Evolutionary conservation across 35 echinoderm and acorn worm genomes (phyloP), one percentile per base, ranked within the genome.

Genomic region (Ophiothrix spiculata): DNA sequence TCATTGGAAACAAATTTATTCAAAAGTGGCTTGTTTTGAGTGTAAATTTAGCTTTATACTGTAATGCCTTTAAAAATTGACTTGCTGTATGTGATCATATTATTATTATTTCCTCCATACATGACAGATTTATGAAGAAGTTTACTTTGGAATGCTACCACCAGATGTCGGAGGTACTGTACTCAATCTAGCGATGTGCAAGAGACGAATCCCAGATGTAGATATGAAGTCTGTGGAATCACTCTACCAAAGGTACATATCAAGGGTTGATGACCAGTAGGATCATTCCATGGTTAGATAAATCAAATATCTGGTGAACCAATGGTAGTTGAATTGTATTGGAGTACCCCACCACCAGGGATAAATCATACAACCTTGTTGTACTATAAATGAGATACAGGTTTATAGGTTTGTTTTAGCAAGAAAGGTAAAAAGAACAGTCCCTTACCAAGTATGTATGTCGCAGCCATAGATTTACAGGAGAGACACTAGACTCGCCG

Each of bases 161-260:
- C 86, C 92, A 16, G 82, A 93, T 74, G 87, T 93, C 21, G 87
- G 86, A 34, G 90, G 90, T 8, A 86, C 90, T 25, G 38, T 87
- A 4, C 77, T 87, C 63, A 93, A 93, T 87, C 56, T 93, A 38
- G 92, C 92, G 75, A 93, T 89, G 77, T 87, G 87, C 54, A 78
- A 88, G 56, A 81, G 73, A 0, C 46, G 92, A 1, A 79, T 74
- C 15, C 74, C 86, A 39, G 82, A 81, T 41, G 78, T 87, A 74
- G 56, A 38, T 31, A 29, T 85, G 1, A 87, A 93, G 56, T 60
- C 85, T 37, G 87, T 88, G 37, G 81, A 85, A 38, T 75, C 87
- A 17, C 75, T 89, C 2, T 93, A 89, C 82, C 40, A 89, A 80
- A 93, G 82, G 92, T 93, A 78, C 25, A 38, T 46, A 25, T n/a